Percentiles rank a stretch among this genome's conserved stretches.
Conservation (phyloP, 2,113 vertebrate species). For the Clinocottus analis region DNA sequence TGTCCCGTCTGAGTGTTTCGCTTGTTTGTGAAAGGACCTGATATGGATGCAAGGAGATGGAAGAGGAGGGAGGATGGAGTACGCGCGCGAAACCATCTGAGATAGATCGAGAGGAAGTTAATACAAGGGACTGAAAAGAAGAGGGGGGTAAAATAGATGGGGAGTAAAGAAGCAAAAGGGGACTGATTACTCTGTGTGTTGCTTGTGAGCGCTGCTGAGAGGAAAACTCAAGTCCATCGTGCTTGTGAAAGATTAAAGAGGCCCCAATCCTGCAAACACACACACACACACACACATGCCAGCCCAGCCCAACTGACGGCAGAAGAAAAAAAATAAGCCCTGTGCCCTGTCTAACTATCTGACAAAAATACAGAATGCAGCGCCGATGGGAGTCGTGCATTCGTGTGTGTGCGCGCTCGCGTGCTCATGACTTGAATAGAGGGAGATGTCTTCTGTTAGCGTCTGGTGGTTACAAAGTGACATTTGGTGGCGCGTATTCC, state of each 20-base stretch:
- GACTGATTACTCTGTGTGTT: slow-evolving; percentile 10
- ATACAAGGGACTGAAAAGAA: slow-evolving; percentile 6
- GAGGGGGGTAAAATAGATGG: slow-evolving; percentile 6
- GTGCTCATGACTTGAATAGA: slow-evolving; percentile 38
- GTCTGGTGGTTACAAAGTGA: slow-evolving; percentile 54
- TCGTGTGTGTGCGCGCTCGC: not conserved
- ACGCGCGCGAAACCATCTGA: not conserved
- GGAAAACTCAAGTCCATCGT: slow-evolving; percentile 54
- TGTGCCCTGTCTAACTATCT: slow-evolving; percentile 18
- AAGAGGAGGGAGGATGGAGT: not conserved
- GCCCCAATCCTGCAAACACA: slow-evolving; percentile 16
- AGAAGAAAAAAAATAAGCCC: not conserved
- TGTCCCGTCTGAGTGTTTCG: slow-evolving; percentile 20
- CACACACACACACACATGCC: slow-evolving; percentile 29
- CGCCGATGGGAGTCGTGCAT: slow-evolving; percentile 7
- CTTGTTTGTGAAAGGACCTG: slow-evolving; percentile 21
- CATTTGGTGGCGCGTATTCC: slow-evolving; percentile 38
- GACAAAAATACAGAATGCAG: slow-evolving; percentile 47
- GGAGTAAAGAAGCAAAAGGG: slow-evolving; percentile 18
- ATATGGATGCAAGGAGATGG: slow-evolving; percentile 4
- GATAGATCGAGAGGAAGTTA: not conserved
- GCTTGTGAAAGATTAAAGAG: slow-evolving; percentile 68
- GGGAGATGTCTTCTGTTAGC: slow-evolving; percentile 31
- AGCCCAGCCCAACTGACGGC: slow-evolving; percentile 23
- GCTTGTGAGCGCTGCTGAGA: slow-evolving; percentile 11